Evolutionary conservation across 1,140 invertebrate species (phyloP).

Genomic region (Agrypnia vestita): DNA sequence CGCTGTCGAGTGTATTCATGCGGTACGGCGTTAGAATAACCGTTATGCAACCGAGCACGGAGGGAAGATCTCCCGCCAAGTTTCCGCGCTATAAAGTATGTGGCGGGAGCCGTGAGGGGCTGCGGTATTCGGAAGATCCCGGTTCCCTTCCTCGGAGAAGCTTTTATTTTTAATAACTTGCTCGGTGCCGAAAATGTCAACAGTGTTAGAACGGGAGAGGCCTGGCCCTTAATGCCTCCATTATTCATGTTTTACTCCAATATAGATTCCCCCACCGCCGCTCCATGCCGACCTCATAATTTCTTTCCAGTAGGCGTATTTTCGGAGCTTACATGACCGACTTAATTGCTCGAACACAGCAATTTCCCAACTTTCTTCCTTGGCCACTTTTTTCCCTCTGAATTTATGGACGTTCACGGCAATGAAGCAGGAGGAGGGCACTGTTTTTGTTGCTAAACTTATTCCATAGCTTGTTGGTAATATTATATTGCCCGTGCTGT

Average conservation of each 20-base stretch:
- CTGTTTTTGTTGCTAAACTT: conserved; percentile 43
- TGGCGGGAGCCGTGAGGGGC: conserved; percentile 17
- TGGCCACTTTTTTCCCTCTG: conserved; percentile 39
- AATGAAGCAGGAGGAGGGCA: conserved; percentile 26
- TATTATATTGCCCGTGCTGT: conserved; percentile 40
- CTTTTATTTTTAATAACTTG: conserved; percentile 41
- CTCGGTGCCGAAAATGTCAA: conserved; percentile 25
- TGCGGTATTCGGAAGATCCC: neutral
- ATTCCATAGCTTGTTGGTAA: conserved; percentile 34
- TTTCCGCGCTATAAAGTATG: neutral
- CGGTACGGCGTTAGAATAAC: neutral
- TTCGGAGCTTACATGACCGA: conserved; percentile 57
- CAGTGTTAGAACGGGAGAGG: conserved; percentile 23
- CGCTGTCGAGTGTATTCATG: neutral
- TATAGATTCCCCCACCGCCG: conserved; percentile 19
- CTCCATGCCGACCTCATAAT: conserved; percentile 36
- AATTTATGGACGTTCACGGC: conserved; percentile 54
- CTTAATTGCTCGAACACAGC: conserved; percentile 59
- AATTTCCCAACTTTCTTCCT: conserved; percentile 57
- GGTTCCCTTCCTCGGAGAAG: conserved; percentile 8
- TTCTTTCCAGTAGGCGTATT: conserved; percentile 52
- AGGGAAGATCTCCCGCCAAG: neutral
- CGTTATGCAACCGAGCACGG: conserved; percentile 1
- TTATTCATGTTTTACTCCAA: conserved; percentile 42
- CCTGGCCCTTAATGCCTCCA: conserved; percentile 38